Conservation (phyloP, 2,113 vertebrate genomes). For the Perca fluviatilis region DNA sequence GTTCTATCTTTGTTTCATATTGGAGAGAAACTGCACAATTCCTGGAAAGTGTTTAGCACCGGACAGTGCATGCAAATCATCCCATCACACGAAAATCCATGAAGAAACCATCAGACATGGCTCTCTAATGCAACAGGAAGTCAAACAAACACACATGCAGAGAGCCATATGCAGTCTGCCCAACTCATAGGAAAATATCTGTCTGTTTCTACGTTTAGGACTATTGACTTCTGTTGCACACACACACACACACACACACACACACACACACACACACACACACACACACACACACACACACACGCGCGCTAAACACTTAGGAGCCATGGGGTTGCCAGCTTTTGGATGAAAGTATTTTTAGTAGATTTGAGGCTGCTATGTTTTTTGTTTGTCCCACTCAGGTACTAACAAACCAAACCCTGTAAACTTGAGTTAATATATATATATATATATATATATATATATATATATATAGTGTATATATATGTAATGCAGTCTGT, state of each 20-base stretch:
- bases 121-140: background rate
- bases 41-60: slow-evolving; percentile 16
- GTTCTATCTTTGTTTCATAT: background rate
- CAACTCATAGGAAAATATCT: slow-evolving; percentile 23
- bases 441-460: too few species aligned
- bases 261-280: too few species aligned
- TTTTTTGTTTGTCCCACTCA: background rate
- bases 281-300: background rate
- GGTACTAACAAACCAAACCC: slow-evolving; percentile 20
- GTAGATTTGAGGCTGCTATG: slow-evolving; percentile 27
- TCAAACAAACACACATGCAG: slow-evolving; percentile 8
- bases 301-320: slow-evolving; percentile 2
- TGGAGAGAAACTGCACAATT: background rate
- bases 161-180: slow-evolving; percentile 7
- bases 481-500: slow-evolving; percentile 38
- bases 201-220: slow-evolving; percentile 19
- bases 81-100: slow-evolving; percentile 6
- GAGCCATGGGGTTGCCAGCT: slow-evolving; percentile 29
- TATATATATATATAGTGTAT: background rate
- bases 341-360: slow-evolving; percentile 59
- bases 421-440: background rate
- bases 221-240: slow-evolving; percentile 3
- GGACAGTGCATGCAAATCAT: slow-evolving; percentile 3
- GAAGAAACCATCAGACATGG: slow-evolving; percentile 5
- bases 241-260: too few species aligned